Conservation (phyloP, 2,797 vertebrate genomes). For the Loriculus beryllinus region DNA sequence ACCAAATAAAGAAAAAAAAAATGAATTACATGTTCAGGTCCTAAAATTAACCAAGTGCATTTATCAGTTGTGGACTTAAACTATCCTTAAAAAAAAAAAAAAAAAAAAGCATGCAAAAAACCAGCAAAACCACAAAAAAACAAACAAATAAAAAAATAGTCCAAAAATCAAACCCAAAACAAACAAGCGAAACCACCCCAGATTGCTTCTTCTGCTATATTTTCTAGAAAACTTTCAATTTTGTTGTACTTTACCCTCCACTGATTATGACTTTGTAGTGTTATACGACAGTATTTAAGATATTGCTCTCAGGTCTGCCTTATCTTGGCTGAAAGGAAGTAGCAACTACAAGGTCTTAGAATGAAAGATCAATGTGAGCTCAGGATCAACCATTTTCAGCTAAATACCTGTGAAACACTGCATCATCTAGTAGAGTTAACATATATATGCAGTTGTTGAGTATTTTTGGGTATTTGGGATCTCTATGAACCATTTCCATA, state of each 20-base stretch:
- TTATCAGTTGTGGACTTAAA: background rate
- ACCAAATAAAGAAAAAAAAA: background rate
- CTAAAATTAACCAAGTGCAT: background rate
- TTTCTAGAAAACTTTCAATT: background rate
- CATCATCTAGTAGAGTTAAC: background rate
- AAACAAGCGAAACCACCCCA: background rate
- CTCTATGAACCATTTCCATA: background rate
- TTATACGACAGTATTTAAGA: background rate
- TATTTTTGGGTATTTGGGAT: background rate
- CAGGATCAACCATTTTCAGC: background rate
- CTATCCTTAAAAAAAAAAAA: background rate
- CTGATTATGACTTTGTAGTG: background rate
- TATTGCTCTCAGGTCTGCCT: background rate
- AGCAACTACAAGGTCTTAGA: background rate
- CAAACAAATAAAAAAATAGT: background rate
- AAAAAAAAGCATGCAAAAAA: background rate
- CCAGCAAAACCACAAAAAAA: background rate
- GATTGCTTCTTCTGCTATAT: background rate
- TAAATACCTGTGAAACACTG: background rate
- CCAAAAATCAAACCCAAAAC: background rate
- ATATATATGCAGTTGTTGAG: background rate
- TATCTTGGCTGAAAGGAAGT: background rate
- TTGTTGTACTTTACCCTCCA: background rate
- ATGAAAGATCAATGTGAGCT: background rate
- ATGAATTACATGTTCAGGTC: background rate